Evolutionary conservation across 2,113 vertebrate species (phyloP).

Genomic region (Oreochromis aureus): DNA sequence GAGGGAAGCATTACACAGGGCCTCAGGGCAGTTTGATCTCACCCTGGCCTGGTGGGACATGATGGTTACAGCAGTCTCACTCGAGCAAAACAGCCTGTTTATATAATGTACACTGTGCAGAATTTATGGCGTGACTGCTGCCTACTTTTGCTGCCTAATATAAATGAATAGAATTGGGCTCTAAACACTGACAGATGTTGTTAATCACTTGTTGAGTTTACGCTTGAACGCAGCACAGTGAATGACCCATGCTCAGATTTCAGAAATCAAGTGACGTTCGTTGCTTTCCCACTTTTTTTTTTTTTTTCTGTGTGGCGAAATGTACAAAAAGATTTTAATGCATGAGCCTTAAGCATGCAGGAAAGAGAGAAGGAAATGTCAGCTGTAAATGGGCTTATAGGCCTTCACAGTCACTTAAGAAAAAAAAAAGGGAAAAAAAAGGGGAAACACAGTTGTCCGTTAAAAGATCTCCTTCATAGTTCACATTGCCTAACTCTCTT

Average conservation of each 20-base stretch:
- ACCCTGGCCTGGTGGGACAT: constrained; percentile 45
- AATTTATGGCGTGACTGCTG: not conserved
- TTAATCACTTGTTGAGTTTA: not conserved
- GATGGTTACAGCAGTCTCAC: not conserved
- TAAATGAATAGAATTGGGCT: not conserved
- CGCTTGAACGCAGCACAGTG: not conserved
- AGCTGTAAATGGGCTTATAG: not conserved
- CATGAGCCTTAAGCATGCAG: not conserved
- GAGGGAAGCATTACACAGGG: constrained; percentile 33
- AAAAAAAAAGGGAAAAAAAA: not conserved
- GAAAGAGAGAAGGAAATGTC: not conserved
- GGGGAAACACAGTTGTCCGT: not conserved
- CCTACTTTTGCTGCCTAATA: not conserved
- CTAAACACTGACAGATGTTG: constrained; percentile 1
- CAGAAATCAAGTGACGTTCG: not conserved
- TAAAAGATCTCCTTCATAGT: not conserved
- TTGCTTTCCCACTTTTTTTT: not conserved
- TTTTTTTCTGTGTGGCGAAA: not conserved
- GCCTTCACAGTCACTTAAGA: constrained; percentile 10
- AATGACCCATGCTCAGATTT: not conserved
- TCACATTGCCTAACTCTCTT: not conserved
- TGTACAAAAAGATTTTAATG: not conserved
- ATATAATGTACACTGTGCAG: constrained; percentile 14
- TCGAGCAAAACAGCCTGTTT: constrained; percentile 60
- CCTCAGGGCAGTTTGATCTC: constrained; percentile 45